Evolutionary conservation across 1,140 invertebrate species (phyloP).

Genomic region (Bombus confusus): DNA sequence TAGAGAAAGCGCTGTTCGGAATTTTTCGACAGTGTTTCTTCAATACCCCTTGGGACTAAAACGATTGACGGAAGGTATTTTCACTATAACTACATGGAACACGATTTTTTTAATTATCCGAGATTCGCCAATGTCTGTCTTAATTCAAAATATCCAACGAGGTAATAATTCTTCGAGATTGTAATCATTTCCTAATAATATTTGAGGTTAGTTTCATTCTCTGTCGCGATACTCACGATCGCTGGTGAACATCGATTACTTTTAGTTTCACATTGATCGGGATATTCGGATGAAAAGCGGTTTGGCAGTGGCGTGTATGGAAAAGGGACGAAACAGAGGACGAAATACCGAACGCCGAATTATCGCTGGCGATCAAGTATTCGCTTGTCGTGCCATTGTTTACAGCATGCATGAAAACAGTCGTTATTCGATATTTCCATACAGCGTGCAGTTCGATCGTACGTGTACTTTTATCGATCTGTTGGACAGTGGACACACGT

Average conservation of each 20-base stretch:
- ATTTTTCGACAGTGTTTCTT: no score
- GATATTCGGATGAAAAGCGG: background rate
- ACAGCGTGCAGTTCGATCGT: background rate
- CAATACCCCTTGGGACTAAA: no score
- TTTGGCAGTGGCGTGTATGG: background rate
- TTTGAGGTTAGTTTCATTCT: no score
- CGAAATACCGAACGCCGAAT: background rate
- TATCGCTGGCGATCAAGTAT: background rate
- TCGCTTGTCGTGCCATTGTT: background rate
- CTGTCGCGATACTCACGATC: background rate
- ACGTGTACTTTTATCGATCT: slow-evolving; percentile 30
- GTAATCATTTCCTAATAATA: no score
- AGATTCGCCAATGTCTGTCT: no score
- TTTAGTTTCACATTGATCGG: background rate
- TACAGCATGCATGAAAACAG: slow-evolving; percentile 1
- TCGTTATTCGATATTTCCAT: slow-evolving; percentile 34
- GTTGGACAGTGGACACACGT: background rate
- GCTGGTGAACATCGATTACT: background rate
- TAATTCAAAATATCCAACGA: no score
- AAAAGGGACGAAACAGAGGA: background rate
- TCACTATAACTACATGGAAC: no score
- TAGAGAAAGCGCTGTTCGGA: no score
- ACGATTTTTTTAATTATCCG: background rate
- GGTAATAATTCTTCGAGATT: no score
- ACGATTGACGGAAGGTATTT: no score